Base-by-base conservation (phyloP, 2,888 invertebrate genomes). In the Plusia festucae region DNA sequence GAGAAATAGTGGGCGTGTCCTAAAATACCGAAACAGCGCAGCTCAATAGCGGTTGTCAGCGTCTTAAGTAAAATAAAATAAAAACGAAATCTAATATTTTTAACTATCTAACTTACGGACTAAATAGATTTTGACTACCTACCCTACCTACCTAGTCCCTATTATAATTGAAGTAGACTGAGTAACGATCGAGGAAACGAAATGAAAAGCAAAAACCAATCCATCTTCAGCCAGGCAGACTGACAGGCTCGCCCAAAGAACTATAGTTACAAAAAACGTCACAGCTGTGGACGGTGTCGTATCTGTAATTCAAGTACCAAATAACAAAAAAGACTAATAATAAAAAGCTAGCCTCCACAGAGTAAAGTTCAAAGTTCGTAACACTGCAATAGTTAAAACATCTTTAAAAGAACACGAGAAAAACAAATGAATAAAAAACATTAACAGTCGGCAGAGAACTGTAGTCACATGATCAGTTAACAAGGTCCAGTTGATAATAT, bases 401-500 rank as follows among this genome's bases (percentile, higher is more conserved):
- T 53, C 34, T 16, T 9, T 49, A 58, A 18, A 22, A n/a, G 32
- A 49, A 40, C 53, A 73, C 44, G 53, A n/a, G 22, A 24, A 40
- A 66, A 54, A 54, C 55, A 64, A 63, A 44, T 55, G 8, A 34
- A 18, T 32, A 40, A 53, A 54, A 57, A 62, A 59, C 52, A 56
- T 61, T 51, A 15, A 54, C 27, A 64, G 60, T 75, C 64, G 54
- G 49, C 52, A 32, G 70, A 62, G 58, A 67, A 62, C 53, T 40
- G 54, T 30, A 56, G 65, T 69, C 76, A 68, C 54, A 66, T 60
- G 69, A 71, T 81, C 76, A 75, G 68, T 74, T 60, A 68, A 52
- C 63, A 74, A 73, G 74, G 82, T 78, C 78, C 84, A 82, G 55
- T 74, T 71, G 80, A 82, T 79, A 81, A 57, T 60, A 66, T 62